A percentile compares a stretch with the other conserved stretches of the same genome.
Conservation (phyloP, 2,888 invertebrate genomes). For the Cheilosia scutellata region DNA sequence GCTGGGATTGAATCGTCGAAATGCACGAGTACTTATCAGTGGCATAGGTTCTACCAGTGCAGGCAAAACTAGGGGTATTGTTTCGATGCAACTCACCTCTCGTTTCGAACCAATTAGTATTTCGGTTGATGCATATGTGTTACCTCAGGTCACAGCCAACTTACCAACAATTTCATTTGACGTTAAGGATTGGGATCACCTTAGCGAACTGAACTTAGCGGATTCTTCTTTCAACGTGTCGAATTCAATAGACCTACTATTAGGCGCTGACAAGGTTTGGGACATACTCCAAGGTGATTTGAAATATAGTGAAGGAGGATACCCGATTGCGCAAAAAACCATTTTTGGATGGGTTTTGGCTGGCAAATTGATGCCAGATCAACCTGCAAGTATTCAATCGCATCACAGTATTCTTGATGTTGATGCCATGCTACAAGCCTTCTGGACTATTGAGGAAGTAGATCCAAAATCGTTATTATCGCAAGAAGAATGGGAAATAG, state of each 20-base stretch:
- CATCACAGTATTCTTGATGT: background rate
- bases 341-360: slow-evolving; percentile 40
- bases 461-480: background rate
- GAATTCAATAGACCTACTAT: slow-evolving; percentile 53
- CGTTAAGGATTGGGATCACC: slow-evolving; percentile 31
- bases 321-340: background rate
- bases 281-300: background rate
- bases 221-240: slow-evolving; percentile 57
- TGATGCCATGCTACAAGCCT: background rate
- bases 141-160: background rate
- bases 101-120: too few relatives aligned
- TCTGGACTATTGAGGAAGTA: too few relatives aligned
- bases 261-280: slow-evolving; percentile 59
- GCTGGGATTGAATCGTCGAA: slow-evolving; percentile 6
- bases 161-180: slow-evolving; percentile 2
- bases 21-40: background rate
- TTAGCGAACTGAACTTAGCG: slow-evolving; percentile 38
- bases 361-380: background rate
- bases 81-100: background rate
- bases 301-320: too few relatives aligned
- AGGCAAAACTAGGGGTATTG: background rate
- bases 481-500: slow-evolving; percentile 13
- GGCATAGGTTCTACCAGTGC: background rate
- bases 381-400: background rate
- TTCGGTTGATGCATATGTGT: background rate